Conservation (phyloP, 2,113 vertebrate species). For the human region DNA sequence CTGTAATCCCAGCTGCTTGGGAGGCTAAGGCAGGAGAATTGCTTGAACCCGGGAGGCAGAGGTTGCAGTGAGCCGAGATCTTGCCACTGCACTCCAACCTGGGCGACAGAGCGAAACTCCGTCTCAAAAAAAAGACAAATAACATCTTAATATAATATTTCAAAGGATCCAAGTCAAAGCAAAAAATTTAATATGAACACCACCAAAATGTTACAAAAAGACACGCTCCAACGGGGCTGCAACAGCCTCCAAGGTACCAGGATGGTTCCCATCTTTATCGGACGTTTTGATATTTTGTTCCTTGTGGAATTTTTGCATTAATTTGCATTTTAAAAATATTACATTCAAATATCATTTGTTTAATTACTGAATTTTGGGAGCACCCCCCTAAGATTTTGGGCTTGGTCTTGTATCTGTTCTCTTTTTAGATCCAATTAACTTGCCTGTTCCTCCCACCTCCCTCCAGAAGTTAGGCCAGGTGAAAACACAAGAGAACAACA, state of each 20-base stretch:
- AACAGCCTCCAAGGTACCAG: fast-evolving
- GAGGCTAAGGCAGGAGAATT: too few relatives aligned
- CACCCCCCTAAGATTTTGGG: background rate
- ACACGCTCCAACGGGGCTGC: fast-evolving
- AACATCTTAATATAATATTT: background rate
- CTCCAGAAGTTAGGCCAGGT: background rate
- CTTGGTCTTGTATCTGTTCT: background rate
- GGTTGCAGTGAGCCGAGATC: too few relatives aligned
- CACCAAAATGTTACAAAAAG: background rate
- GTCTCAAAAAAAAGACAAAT: too few relatives aligned
- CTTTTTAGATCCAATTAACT: background rate
- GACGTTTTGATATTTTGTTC: background rate
- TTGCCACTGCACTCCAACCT: too few relatives aligned
- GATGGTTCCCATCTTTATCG: fast-evolving
- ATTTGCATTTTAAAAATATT: background rate
- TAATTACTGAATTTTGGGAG: background rate
- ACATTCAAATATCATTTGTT: background rate
- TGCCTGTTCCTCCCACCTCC: too few relatives aligned
- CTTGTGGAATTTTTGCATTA: background rate
- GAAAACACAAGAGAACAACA: background rate
- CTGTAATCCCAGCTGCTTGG: too few relatives aligned
- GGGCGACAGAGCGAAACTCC: too few relatives aligned
- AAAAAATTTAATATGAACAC: background rate
- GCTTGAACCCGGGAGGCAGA: too few relatives aligned
- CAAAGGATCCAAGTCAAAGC: background rate